Evolutionary conservation across 2,113 vertebrate genomes (phyloP).

Genomic region (Hydrolagus affinis): DNA sequence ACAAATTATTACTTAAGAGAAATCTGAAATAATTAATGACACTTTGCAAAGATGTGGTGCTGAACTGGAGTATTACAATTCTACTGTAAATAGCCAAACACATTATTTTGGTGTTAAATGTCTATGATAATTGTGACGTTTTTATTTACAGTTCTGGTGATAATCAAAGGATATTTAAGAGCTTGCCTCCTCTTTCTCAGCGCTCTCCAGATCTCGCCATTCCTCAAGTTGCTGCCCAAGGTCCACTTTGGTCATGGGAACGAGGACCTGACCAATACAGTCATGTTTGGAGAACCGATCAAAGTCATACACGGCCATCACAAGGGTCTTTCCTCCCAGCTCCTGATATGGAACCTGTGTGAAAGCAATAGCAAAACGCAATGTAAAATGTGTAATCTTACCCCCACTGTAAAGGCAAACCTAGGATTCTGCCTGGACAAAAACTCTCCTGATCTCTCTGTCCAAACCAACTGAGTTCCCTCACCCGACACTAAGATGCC

Average conservation of each 20-base stretch:
- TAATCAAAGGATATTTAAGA: neutral
- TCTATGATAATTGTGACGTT: neutral
- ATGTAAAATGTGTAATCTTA: neutral
- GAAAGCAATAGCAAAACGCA: neutral
- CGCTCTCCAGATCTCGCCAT: constrained; percentile 89
- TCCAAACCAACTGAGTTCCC: neutral
- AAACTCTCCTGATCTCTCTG: neutral
- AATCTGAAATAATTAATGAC: no score
- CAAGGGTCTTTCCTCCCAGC: constrained; percentile 86
- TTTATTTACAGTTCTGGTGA: no score
- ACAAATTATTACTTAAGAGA: no score
- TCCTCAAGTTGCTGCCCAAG: constrained; percentile 91
- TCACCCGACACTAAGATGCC: neutral
- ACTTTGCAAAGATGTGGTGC: no score
- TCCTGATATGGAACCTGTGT: constrained; percentile 88
- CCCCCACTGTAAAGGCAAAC: neutral
- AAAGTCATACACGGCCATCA: constrained; percentile 95
- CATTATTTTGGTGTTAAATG: neutral
- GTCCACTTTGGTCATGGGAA: constrained; percentile 90
- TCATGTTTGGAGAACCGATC: constrained; percentile 97
- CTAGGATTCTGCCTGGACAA: no score
- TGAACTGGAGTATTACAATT: neutral
- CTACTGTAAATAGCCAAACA: neutral
- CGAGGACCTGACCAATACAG: constrained; percentile 87
- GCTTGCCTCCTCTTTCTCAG: constrained; percentile 88